Evolutionary conservation across 2,113 vertebrate species (phyloP).

Genomic region (Sclerurus mexicanus): DNA sequence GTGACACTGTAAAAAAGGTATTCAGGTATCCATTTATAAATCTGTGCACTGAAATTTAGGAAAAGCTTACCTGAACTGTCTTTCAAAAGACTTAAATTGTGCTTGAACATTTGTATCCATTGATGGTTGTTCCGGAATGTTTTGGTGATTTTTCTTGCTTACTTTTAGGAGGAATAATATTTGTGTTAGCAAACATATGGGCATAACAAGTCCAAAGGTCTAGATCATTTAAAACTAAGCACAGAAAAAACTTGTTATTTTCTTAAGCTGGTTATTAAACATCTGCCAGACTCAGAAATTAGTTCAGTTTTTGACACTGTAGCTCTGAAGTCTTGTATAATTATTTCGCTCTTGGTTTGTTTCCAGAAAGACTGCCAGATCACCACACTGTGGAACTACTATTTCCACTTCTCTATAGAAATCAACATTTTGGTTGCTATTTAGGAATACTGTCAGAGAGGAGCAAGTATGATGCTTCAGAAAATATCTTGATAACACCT

Average conservation of each 20-base stretch:
- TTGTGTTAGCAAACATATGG: neutral
- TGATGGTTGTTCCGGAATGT: neutral
- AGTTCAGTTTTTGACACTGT: neutral
- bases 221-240: neutral
- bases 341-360: neutral
- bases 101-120: neutral
- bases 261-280: neutral
- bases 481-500: neutral
- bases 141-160: neutral
- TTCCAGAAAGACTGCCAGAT: neutral
- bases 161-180: neutral
- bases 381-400: neutral
- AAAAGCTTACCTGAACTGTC: neutral
- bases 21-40: neutral
- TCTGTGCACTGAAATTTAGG: neutral
- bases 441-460: neutral
- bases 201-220: neutral
- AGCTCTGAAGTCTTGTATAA: neutral
- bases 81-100: neutral
- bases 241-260: neutral
- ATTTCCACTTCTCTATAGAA: neutral
- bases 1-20: neutral
- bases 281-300: neutral
- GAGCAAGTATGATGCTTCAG: neutral
- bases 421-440: neutral